phyloP scores from a whole-genome alignment of 2,797 vertebrate species.

The Microcaecilia unicolor region DNA sequence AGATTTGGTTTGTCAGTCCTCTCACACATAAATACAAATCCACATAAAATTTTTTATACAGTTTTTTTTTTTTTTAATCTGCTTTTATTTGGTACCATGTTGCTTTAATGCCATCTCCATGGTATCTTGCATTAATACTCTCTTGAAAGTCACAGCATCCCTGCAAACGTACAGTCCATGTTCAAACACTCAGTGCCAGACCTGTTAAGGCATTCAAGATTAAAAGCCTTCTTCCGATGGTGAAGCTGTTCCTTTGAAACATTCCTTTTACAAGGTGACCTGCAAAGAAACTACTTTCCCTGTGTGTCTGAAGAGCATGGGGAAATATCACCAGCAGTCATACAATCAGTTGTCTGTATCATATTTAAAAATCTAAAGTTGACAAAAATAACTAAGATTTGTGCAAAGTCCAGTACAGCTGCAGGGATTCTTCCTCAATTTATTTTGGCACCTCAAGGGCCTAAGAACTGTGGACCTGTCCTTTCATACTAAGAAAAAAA shows the following conservation, averaged over 20 bases:
- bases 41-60: too few species aligned
- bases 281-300: slow-evolving; percentile 9
- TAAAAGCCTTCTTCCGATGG: slow-evolving; percentile 17
- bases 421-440: slow-evolving; percentile 16
- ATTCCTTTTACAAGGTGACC: slow-evolving; percentile 31
- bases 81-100: slow-evolving; percentile 19
- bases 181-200: slow-evolving; percentile 21
- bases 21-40: slow-evolving; percentile 14
- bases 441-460: slow-evolving; percentile 26
- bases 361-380: slow-evolving; percentile 18
- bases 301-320: slow-evolving; percentile 14
- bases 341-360: slow-evolving; percentile 53
- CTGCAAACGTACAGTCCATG: too few species aligned
- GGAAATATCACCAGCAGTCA: slow-evolving; percentile 30
- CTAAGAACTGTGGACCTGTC: slow-evolving; percentile 16
- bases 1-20: slow-evolving; percentile 15
- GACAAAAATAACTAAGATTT: slow-evolving; percentile 7
- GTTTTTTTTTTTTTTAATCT: too few species aligned
- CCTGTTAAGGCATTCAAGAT: slow-evolving; percentile 30
- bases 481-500: slow-evolving; percentile 14
- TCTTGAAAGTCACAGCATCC: slow-evolving; percentile 9
- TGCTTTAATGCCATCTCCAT: slow-evolving; percentile 21
- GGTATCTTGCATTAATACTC: slow-evolving; percentile 21
- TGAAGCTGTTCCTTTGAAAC: slow-evolving; percentile 11
- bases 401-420: slow-evolving; percentile 21